These are phyloP conservation scores for Heliconius himera DNA, from an alignment of 1,140 invertebrate genomes.

Conservation along the genomic window DNA sequence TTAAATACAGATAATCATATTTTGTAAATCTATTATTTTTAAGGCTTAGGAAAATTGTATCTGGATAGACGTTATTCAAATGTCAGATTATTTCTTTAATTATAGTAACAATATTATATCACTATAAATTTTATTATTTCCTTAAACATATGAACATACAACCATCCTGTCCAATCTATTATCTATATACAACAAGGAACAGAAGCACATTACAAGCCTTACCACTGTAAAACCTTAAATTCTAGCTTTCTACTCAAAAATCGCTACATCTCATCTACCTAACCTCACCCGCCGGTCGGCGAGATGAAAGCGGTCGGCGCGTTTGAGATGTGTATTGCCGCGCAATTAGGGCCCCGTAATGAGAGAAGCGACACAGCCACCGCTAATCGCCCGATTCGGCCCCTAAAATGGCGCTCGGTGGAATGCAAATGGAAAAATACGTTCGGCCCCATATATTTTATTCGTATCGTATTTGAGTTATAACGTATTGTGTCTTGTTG, in stretches of 20 bases:
- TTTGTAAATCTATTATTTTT: too few relatives aligned
- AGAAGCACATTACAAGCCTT: neutral
- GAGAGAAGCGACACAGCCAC: slow-evolving; percentile 72
- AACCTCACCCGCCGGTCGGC: slow-evolving; percentile 45
- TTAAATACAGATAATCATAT: too few relatives aligned
- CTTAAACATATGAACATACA: too few relatives aligned
- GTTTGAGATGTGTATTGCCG: slow-evolving; percentile 64
- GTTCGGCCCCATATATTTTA: neutral
- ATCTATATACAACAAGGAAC: neutral
- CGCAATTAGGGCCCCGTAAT: slow-evolving; percentile 74
- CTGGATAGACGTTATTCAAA: too few relatives aligned
- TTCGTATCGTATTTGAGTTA: neutral
- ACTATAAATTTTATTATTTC: too few relatives aligned
- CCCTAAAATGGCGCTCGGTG: slow-evolving; percentile 21
- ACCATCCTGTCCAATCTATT: too few relatives aligned
- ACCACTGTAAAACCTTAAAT: neutral
- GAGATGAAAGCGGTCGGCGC: slow-evolving; percentile 74
- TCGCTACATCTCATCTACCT: slow-evolving; percentile 27
- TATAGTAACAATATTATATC: too few relatives aligned
- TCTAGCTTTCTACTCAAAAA: neutral
- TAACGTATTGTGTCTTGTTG: neutral
- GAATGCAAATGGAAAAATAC: slow-evolving; percentile 27
- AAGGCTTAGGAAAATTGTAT: too few relatives aligned
- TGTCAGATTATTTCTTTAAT: too few relatives aligned
- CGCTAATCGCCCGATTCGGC: slow-evolving; percentile 62